Conservation (phyloP, 1,140 invertebrate species). For the Aethina tumida region DNA sequence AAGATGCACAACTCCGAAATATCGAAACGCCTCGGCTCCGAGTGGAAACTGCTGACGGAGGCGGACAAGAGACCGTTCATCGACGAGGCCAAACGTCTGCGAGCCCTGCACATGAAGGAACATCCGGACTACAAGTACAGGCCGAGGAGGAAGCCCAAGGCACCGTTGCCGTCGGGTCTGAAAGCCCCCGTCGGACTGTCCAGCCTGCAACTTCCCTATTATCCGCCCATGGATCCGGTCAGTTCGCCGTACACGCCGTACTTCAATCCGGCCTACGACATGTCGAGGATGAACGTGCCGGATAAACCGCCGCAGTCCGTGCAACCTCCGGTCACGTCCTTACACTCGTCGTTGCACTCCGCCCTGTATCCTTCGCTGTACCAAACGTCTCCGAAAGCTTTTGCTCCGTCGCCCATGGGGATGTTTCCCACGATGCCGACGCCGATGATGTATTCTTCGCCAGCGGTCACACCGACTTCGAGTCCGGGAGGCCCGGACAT, state of each 20-base stretch:
- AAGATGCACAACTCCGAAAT: slow-evolving; percentile 71
- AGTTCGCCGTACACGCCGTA: slow-evolving; percentile 44
- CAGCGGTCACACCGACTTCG: slow-evolving; percentile 36
- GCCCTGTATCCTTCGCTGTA: slow-evolving; percentile 51
- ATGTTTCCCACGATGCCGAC: slow-evolving; percentile 24
- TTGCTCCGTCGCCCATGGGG: slow-evolving; percentile 34
- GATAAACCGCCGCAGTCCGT: slow-evolving; percentile 31
- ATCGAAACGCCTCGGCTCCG: slow-evolving; percentile 52
- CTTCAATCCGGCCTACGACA: slow-evolving; percentile 52
- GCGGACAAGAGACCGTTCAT: slow-evolving; percentile 66
- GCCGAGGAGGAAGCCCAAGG: slow-evolving; percentile 53
- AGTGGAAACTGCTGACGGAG: slow-evolving; percentile 59
- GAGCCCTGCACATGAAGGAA: slow-evolving; percentile 62
- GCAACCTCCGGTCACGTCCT: slow-evolving; percentile 40
- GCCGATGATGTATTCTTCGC: slow-evolving; percentile 36
- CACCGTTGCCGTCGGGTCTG: slow-evolving; percentile 52
- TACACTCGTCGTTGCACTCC: slow-evolving; percentile 52
- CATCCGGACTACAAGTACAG: slow-evolving; percentile 63
- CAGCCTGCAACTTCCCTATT: slow-evolving; percentile 47
- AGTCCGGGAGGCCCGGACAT: slow-evolving; percentile 37
- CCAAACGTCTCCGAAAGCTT: slow-evolving; percentile 30
- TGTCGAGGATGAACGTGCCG: slow-evolving; percentile 43
- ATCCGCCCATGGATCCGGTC: slow-evolving; percentile 47
- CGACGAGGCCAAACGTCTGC: slow-evolving; percentile 64
- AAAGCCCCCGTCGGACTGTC: slow-evolving; percentile 41